A percentile compares a stretch with the other conserved stretches of the same genome.
These are phyloP conservation scores for Phylloscopus trochiloides DNA, from an alignment of 2,113 vertebrate species.

Conservation along the genomic window DNA sequence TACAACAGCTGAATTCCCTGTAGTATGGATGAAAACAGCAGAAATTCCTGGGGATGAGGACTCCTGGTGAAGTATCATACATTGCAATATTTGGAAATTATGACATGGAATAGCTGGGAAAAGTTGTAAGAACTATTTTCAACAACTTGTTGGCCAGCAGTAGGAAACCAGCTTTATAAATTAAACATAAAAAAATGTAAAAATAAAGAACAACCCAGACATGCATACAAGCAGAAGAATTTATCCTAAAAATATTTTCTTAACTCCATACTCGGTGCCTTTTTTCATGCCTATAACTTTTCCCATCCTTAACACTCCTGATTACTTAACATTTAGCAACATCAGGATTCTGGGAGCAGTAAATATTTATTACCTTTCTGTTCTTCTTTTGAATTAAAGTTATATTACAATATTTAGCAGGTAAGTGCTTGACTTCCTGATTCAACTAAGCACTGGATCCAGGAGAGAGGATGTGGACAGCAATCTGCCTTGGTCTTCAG, in stretches of 20 bases:
- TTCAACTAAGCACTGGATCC: background rate
- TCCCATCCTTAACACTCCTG: background rate
- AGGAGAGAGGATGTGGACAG: background rate
- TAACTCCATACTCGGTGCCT: background rate
- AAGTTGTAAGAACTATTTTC: background rate
- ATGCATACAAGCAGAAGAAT: background rate
- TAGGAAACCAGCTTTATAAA: background rate
- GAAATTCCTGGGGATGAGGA: background rate
- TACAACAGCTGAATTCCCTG: background rate
- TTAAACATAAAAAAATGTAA: background rate
- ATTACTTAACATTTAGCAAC: background rate
- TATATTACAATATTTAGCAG: background rate
- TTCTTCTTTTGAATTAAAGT: constrained; percentile 7
- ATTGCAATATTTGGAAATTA: background rate
- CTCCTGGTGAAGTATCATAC: background rate
- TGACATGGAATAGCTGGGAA: background rate
- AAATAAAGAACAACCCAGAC: background rate
- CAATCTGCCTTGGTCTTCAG: background rate
- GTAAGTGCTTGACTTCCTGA: background rate
- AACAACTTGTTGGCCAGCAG: background rate
- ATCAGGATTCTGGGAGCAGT: background rate
- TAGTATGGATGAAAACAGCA: background rate
- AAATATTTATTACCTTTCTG: background rate
- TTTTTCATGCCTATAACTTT: background rate
- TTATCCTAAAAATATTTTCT: background rate